These are phyloP conservation scores for Oxygymnocypris stewartii DNA, from an alignment of 2,113 vertebrate genomes.

Conservation along the genomic window DNA sequence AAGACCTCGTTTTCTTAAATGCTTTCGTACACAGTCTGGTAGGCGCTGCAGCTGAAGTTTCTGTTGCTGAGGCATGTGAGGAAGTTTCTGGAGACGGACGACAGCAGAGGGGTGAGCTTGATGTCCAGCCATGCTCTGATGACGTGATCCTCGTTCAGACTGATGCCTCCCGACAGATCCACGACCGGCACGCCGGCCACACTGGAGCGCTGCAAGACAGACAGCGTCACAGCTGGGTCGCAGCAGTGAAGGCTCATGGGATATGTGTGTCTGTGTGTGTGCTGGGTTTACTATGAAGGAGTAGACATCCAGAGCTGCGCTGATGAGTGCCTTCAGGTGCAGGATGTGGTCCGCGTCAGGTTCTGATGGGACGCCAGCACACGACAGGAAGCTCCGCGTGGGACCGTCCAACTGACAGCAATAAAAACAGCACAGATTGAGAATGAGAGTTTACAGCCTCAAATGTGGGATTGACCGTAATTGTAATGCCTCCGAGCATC, in stretches of 20 bases:
- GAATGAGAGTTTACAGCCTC: neutral
- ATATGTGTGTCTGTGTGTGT: neutral
- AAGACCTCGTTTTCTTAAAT: neutral
- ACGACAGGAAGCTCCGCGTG: slow-evolving; percentile 65
- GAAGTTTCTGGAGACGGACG: slow-evolving; percentile 68
- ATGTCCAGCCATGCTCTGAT: slow-evolving; percentile 73
- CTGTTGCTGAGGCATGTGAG: slow-evolving; percentile 75
- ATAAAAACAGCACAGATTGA: neutral
- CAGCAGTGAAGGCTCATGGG: neutral
- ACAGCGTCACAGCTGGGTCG: neutral
- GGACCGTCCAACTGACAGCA: slow-evolving; percentile 52
- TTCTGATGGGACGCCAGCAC: slow-evolving; percentile 64
- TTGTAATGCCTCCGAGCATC: no score
- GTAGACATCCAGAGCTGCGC: slow-evolving; percentile 69
- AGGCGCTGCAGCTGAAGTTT: slow-evolving; percentile 75
- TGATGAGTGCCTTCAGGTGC: slow-evolving; percentile 66
- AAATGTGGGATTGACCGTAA: neutral
- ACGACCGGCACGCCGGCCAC: slow-evolving; percentile 58
- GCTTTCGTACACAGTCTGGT: slow-evolving; percentile 71
- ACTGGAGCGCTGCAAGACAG: slow-evolving; percentile 63
- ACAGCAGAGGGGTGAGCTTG: slow-evolving; percentile 70
- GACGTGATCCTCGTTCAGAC: slow-evolving; percentile 61
- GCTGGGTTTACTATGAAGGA: slow-evolving; percentile 68
- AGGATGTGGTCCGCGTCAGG: slow-evolving; percentile 62
- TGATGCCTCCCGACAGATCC: slow-evolving; percentile 58